These are phyloP conservation scores for Garra rufa DNA, from an alignment of 2,113 vertebrate species.

Conservation along the genomic window DNA sequence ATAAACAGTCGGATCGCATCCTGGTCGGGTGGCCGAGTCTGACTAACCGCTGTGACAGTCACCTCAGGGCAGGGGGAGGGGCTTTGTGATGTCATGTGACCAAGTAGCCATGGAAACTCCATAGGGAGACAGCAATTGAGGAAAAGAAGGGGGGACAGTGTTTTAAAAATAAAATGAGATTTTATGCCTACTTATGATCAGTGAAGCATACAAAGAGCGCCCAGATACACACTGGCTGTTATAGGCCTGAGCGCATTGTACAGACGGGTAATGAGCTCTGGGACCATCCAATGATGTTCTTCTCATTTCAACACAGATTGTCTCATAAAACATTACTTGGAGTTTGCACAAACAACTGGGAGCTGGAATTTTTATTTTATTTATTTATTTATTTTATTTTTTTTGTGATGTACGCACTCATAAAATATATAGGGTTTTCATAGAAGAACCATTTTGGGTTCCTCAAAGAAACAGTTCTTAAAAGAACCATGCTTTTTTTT, in stretches of 20 bases:
- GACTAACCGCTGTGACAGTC: constrained; percentile 68
- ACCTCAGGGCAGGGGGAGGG: constrained; percentile 64
- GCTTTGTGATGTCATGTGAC: constrained; percentile 71
- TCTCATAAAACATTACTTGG: not conserved
- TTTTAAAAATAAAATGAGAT: constrained; percentile 78
- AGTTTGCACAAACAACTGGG: not conserved
- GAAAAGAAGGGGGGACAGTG: constrained; percentile 61
- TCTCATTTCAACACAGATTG: not conserved
- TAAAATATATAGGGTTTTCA: too few species aligned
- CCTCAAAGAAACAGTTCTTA: not conserved
- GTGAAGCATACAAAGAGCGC: constrained; percentile 66
- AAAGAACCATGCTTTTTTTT: too few species aligned
- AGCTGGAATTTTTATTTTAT: too few species aligned
- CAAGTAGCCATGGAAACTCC: constrained; percentile 73
- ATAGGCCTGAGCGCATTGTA: constrained; percentile 59
- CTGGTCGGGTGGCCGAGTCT: constrained; percentile 57
- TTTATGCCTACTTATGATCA: constrained; percentile 75
- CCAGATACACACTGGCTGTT: constrained; percentile 59
- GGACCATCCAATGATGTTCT: not conserved
- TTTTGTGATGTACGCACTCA: too few species aligned
- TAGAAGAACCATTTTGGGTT: not conserved
- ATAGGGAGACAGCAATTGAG: constrained; percentile 51
- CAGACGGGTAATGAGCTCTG: constrained; percentile 29
- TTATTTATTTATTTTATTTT: too few species aligned
- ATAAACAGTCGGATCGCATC: constrained; percentile 52